Percentiles rank a stretch among this genome's conserved stretches.
Conservation (phyloP, 2,113 vertebrate species). For the Pseudorectes ferrugineus region DNA sequence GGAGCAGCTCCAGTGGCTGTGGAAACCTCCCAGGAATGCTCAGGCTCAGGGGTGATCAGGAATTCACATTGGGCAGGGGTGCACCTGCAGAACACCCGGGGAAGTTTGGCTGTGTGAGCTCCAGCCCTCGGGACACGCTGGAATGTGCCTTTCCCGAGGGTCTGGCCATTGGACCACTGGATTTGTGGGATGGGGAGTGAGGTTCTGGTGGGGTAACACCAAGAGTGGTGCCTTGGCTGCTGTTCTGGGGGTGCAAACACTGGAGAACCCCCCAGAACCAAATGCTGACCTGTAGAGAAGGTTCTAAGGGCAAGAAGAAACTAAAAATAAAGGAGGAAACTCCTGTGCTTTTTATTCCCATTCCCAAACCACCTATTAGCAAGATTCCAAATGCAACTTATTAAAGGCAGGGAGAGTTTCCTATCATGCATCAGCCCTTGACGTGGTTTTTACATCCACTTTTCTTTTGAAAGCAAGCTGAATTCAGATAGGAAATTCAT, state of each 20-base stretch:
- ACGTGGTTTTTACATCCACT: background rate
- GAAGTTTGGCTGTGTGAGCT: background rate
- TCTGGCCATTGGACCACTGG: background rate
- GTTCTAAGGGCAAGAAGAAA: background rate
- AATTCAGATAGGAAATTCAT: background rate
- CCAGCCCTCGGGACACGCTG: background rate
- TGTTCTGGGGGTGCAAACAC: background rate
- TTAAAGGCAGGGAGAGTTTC: background rate
- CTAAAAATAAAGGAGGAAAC: background rate
- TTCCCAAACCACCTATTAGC: background rate
- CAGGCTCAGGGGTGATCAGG: background rate
- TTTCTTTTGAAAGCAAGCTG: background rate
- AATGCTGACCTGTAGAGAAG: background rate
- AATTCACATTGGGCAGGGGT: background rate
- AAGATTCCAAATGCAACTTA: background rate
- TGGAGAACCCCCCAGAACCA: background rate
- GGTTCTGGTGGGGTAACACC: background rate
- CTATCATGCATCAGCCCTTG: rapidly evolving
- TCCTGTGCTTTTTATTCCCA: background rate
- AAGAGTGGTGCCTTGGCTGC: background rate
- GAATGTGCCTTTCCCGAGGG: background rate
- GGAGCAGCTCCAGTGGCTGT: background rate
- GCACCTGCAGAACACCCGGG: background rate
- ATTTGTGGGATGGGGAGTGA: background rate
- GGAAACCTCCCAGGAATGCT: background rate